Conservation (phyloP, 1,140 invertebrate species). For the Nixonia krombeini region DNA sequence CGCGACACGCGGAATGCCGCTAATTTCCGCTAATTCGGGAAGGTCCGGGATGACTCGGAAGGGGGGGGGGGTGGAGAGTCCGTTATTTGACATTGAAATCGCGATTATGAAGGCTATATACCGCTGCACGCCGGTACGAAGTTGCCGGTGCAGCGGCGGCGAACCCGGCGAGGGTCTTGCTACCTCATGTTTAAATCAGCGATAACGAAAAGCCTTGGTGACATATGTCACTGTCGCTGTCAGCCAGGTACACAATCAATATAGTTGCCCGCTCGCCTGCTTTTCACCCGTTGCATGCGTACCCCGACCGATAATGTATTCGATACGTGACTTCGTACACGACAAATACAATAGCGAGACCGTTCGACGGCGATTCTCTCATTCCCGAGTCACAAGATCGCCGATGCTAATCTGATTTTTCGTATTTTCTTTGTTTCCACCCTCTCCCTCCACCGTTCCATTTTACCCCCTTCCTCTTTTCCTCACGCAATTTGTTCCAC, state of each 20-base stretch:
- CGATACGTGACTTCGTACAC: constrained; percentile 57
- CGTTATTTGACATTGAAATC: constrained; percentile 2
- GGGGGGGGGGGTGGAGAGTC: too few relatives aligned
- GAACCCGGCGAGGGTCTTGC: constrained; percentile 60
- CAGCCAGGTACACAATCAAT: constrained; percentile 70
- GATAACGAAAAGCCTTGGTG: constrained; percentile 71
- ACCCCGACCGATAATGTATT: constrained; percentile 57
- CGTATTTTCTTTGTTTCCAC: too few relatives aligned
- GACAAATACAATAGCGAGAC: constrained; percentile 55
- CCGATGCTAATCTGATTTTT: constrained; percentile 27
- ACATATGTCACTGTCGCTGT: constrained; percentile 73
- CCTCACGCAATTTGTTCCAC: too few relatives aligned
- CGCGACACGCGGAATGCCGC: too few relatives aligned
- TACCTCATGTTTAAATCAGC: constrained; percentile 73
- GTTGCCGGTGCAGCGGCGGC: constrained; percentile 56
- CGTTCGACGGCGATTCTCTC: constrained; percentile 36
- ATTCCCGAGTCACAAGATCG: constrained; percentile 22
- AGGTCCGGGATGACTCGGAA: too few relatives aligned
- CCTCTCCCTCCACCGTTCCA: too few relatives aligned
- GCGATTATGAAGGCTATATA: constrained; percentile 1
- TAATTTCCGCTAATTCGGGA: too few relatives aligned
- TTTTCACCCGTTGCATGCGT: constrained; percentile 57
- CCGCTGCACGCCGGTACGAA: constrained; percentile 26
- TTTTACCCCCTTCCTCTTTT: too few relatives aligned
- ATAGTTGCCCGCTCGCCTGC: constrained; percentile 53